phyloP scores from a whole-genome alignment of 1,140 invertebrate genomes.

The Holcopasites calliopsidis region DNA sequence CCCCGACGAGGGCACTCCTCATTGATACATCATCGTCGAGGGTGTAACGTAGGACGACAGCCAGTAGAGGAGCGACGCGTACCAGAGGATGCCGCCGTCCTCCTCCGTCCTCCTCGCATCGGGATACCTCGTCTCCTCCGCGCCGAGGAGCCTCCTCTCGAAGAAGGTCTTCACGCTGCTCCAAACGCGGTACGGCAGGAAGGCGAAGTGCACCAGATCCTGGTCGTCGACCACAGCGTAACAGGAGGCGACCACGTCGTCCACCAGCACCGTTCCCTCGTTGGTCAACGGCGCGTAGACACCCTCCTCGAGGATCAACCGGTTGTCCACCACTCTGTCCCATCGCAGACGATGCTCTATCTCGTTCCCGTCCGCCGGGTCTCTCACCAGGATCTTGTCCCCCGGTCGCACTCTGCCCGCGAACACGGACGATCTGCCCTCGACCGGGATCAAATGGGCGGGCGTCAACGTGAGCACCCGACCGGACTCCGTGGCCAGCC shows the following conservation, averaged over 20 bases:
- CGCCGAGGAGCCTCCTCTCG: not conserved
- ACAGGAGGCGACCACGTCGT: constrained; percentile 95
- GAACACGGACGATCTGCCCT: constrained; percentile 79
- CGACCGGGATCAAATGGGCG: constrained; percentile 87
- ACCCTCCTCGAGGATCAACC: constrained; percentile 83
- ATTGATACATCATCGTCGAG: constrained; percentile 67
- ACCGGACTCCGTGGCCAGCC: constrained; percentile 86
- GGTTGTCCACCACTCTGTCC: constrained; percentile 84
- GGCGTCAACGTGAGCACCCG: constrained; percentile 89
- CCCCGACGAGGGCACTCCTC: not conserved
- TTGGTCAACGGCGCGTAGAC: constrained; percentile 94
- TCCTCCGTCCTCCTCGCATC: constrained; percentile 27
- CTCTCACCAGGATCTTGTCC: constrained; percentile 79
- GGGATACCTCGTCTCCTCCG: constrained; percentile 48
- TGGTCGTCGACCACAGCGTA: constrained; percentile 95
- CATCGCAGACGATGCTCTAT: constrained; percentile 71
- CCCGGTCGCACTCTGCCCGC: constrained; percentile 81
- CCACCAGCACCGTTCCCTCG: constrained; percentile 93
- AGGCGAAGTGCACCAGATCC: constrained; percentile 89
- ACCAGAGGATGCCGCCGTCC: constrained; percentile 92
- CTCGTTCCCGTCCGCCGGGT: constrained; percentile 65
- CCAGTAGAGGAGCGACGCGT: constrained; percentile 88
- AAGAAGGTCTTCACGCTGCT: constrained; percentile 75
- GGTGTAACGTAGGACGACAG: constrained; percentile 86
- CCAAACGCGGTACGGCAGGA: constrained; percentile 87